Conservation (phyloP, 2,888 invertebrate genomes). For the Xylophagus ater region DNA sequence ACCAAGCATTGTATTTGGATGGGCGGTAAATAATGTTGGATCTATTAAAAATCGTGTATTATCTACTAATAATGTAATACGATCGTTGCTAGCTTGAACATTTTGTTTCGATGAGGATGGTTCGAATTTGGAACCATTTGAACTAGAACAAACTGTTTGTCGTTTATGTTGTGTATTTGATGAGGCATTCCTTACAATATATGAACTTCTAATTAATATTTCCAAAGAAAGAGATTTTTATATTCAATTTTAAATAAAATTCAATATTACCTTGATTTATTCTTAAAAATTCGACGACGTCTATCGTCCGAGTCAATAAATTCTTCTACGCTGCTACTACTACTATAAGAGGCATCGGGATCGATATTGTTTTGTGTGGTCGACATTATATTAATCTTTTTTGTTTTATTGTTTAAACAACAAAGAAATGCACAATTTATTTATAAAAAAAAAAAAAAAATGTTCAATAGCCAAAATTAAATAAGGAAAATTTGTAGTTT, state of each 20-base stretch:
- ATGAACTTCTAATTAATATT: constrained; percentile 3
- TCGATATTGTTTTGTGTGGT: background rate
- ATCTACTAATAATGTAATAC: constrained; percentile 91
- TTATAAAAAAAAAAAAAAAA: too few relatives aligned
- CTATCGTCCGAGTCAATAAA: constrained; percentile 63
- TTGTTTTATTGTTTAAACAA: too few relatives aligned
- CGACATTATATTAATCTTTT: too few relatives aligned
- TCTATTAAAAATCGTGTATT: constrained; percentile 91
- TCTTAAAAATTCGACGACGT: constrained; percentile 54
- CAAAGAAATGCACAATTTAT: too few relatives aligned
- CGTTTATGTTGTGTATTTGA: too few relatives aligned
- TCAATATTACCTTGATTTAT: constrained; percentile 50
- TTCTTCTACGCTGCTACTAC: constrained; percentile 80
- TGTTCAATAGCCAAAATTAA: too few relatives aligned
- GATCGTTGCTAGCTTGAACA: constrained; percentile 39
- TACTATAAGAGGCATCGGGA: constrained; percentile 32
- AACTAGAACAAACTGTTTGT: background rate
- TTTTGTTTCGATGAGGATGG: constrained; percentile 6
- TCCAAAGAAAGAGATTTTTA: background rate
- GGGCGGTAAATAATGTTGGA: constrained; percentile 81
- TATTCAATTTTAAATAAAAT: background rate
- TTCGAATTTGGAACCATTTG: constrained; percentile 3
- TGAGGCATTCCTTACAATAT: constrained; percentile 2
- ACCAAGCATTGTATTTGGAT: constrained; percentile 99
- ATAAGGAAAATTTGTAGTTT: too few relatives aligned